phyloP scores from a whole-genome alignment of 2,797 vertebrate genomes.

The Girardinus metallicus region DNA sequence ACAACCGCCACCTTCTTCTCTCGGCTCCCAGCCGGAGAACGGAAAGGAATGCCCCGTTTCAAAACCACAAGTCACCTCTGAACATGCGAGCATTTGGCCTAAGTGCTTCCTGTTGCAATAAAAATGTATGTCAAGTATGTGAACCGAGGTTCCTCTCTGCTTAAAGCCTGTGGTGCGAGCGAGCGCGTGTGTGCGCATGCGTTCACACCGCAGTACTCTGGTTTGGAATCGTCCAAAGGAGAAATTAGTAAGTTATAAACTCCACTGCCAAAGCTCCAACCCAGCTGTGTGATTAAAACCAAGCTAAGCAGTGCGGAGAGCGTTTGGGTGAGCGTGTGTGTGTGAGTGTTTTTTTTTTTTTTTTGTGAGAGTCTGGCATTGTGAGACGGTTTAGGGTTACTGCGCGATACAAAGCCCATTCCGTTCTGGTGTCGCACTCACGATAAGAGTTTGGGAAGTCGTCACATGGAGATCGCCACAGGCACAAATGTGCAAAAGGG shows the following conservation, averaged over 20 bases:
- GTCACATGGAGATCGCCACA: constrained; percentile 69
- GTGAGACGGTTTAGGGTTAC: constrained; percentile 49
- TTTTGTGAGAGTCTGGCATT: constrained; percentile 28
- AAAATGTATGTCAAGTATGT: constrained; percentile 78
- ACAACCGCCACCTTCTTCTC: constrained; percentile 31
- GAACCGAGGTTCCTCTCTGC: constrained; percentile 63
- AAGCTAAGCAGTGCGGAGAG: constrained; percentile 24
- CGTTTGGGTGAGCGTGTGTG: not conserved
- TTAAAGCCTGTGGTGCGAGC: constrained; percentile 35
- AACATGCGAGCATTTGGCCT: constrained; percentile 76
- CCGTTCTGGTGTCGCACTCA: constrained; percentile 55
- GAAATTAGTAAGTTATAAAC: constrained; percentile 44
- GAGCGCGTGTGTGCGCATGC: constrained; percentile 24
- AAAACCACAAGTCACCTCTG: constrained; percentile 77
- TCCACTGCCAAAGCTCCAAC: constrained; percentile 35
- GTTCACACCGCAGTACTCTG: constrained; percentile 39
- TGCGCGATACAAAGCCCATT: constrained; percentile 52
- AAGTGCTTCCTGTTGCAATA: constrained; percentile 82
- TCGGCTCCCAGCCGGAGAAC: constrained; percentile 65
- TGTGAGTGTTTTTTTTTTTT: not conserved
- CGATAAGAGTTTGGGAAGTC: constrained; percentile 79
- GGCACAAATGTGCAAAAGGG: constrained; percentile 75
- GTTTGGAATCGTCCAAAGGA: constrained; percentile 32
- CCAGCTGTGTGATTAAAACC: constrained; percentile 55
- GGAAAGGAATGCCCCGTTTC: constrained; percentile 72